Evolutionary conservation across 2,797 vertebrate species (phyloP), one percentile per base, ranked within the genome.

Genomic region (Muscicapa comitata): DNA sequence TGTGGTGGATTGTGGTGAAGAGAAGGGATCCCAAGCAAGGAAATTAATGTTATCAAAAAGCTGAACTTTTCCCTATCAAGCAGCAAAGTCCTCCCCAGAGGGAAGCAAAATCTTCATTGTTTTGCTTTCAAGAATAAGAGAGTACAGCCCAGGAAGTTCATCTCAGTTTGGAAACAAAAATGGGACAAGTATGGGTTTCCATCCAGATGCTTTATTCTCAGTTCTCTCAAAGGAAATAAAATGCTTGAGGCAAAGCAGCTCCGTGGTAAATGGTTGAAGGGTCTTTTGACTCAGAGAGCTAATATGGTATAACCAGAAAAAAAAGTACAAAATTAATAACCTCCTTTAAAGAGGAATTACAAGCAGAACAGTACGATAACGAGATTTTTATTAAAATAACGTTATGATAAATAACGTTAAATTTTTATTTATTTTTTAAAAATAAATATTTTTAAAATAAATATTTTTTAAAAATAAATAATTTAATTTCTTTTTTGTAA

Each of bases 1-100:
- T 23, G 24, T 31, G 51, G 15, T 2, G 5, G 29, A 9, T 0
- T 74, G 42, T 15, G 19, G n/a, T 1, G 1, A 59, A 55, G 29
- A 42, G 48, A 77, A 76, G 35, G 45, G 40, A 53, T 68, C 11
- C 35, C 31, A 11, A 13, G n/a, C 19, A 28, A 58, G 54, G 65
- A 70, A 71, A 54, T 31, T 17, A 7, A 5, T 6, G 13, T 26
- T 47, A 4, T 17, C 23, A 20, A 48, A 81, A 75, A 53, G 12
- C 25, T 51, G 50, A 47, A 21, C 4, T 62, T 70, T 7, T 7
- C 24, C 17, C 25, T 47, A 12, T 13, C 28, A 24, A 48, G 37
- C 48, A 75, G 54, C 14, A 23, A 20, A 75, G 3, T 53, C 38
- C n/a, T 89, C 42, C 26, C 21, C 9, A 13, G 47, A 43, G 31